Evolutionary conservation across 2,113 vertebrate species (phyloP).

Genomic region (Onychorhynchus coronatus): DNA sequence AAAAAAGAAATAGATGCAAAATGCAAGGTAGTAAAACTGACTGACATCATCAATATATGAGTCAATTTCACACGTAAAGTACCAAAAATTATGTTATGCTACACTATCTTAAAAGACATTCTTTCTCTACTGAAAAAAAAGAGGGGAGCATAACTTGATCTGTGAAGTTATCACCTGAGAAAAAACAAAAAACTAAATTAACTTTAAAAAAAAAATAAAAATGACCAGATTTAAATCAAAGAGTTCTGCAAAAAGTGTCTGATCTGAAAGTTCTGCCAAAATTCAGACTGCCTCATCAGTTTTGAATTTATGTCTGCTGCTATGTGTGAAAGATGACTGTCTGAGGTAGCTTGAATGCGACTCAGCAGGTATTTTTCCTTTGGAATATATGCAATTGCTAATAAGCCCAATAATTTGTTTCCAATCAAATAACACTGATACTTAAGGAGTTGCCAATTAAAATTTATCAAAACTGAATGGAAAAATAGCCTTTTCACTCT

Average conservation of each 20-base stretch:
- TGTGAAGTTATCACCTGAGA: not conserved
- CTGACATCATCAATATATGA: not conserved
- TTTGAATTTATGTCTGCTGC: not conserved
- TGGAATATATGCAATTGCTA: not conserved
- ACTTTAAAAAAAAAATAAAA: not conserved
- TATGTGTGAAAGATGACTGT: not conserved
- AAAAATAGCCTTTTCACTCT: not conserved
- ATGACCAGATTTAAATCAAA: not conserved
- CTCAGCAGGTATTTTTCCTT: not conserved
- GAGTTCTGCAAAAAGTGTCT: not conserved
- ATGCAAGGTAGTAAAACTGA: not conserved
- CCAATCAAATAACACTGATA: not conserved
- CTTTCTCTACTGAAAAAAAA: not conserved
- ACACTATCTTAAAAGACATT: not conserved
- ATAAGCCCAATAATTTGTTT: not conserved
- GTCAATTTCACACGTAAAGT: not conserved
- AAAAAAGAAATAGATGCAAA: not conserved
- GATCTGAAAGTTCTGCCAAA: not conserved
- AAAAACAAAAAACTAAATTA: not conserved
- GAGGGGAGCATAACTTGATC: not conserved
- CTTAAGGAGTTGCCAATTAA: not conserved
- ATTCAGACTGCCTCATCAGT: not conserved
- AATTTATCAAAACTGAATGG: not conserved
- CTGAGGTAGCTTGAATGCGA: not conserved
- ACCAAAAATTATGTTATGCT: not conserved